Evolutionary conservation across 2,888 invertebrate genomes (phyloP), one percentile per base, ranked within the genome.

Genomic region (Tortricodes alternella): DNA sequence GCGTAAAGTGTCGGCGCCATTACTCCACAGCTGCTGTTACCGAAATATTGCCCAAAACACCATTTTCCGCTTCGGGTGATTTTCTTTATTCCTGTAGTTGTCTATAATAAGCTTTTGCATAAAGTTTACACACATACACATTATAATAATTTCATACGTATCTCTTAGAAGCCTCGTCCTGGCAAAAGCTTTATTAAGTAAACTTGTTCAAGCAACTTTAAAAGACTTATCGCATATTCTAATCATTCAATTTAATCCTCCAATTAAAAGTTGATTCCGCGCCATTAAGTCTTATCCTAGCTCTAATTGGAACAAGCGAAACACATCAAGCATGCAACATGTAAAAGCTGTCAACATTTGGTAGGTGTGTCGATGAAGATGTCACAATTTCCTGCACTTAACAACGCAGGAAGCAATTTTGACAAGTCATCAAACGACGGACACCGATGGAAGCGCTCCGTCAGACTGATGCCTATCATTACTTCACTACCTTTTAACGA

Each of bases 331-430:
- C 41, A 23, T 41, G 24, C 15, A 15, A 52, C 53, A 61, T 51
- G 62, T 52, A 57, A 76, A 80, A 78, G 78, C 80, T 74, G 80
- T 80, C 80, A 80, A 66, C 80, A 71, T 83, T 80, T 66, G 74
- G 77, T 71, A 82, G 88, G 88, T 83, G 87, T 86, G 88, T 76
- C 85, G 78, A 78, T 78, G 74, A 82, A 84, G 84, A 77, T 89
- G 84, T 85, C 85, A 88, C 89, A 90, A 90, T 90, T 90, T 90
- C 89, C 89, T 89, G 89, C 89, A 89, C 89, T 89, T 90, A 90
- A 90, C 83, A 87, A 81, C 83, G 66, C 85, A 83, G 89, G 89
- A 90, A 89, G 85, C 80, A 87, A 89, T 89, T 87, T 85, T 89
- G 89, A 87, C 81, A 87, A 89, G 75, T 89, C 89, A 88, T 88